Conservation (phyloP, 2,113 vertebrate genomes). For the Epinephelus lanceolatus region DNA sequence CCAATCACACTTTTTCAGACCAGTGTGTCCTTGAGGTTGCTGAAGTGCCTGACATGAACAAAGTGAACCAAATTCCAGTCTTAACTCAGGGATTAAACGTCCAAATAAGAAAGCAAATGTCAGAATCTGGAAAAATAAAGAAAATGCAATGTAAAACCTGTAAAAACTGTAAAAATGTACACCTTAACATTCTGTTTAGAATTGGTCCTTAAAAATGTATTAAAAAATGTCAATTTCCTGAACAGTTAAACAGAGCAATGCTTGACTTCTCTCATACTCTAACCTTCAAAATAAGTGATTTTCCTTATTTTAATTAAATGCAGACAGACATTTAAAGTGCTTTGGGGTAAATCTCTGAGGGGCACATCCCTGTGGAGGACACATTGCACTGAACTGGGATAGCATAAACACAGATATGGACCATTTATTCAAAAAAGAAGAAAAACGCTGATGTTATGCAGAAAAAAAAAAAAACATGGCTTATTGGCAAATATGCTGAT, state of each 20-base stretch:
- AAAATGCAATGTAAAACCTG: not conserved
- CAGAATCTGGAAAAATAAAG: not conserved
- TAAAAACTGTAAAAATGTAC: no score
- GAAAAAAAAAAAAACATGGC: conserved; percentile 25
- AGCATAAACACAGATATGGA: conserved; percentile 39
- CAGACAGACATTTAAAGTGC: conserved; percentile 7
- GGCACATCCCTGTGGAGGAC: conserved; percentile 25
- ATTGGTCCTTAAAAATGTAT: not conserved
- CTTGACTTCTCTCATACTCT: not conserved
- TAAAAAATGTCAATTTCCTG: not conserved
- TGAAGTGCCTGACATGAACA: not conserved
- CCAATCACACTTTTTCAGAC: not conserved
- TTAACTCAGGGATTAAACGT: not conserved
- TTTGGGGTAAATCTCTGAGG: conserved; percentile 3
- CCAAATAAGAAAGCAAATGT: not conserved
- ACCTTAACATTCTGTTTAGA: not conserved
- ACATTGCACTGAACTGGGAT: conserved; percentile 18
- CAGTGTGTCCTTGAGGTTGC: not conserved
- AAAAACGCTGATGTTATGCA: conserved; percentile 65
- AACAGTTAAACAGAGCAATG: not conserved
- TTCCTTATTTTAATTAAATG: not conserved
- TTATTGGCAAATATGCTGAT: conserved; percentile 65
- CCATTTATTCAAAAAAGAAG: conserved; percentile 14
- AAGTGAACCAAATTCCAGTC: not conserved
- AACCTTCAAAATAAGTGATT: not conserved